Base-by-base conservation (phyloP, 1,140 invertebrate genomes). In the Caligus rogercresseyi region DNA sequence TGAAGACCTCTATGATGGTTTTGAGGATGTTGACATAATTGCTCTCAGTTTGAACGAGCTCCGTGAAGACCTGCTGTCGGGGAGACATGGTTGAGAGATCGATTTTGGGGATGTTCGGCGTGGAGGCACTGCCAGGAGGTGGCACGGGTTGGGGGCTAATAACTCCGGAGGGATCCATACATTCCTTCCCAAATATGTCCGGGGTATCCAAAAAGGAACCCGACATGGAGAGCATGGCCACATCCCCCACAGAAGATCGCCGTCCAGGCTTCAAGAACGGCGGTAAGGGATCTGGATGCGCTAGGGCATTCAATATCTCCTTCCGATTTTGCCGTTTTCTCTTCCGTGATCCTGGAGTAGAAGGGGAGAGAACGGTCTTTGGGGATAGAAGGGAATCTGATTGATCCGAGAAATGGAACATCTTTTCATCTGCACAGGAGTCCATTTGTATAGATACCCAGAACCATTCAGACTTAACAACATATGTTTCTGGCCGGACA, bases 401-500 rank as follows among this genome's bases (percentile, higher is more conserved):
- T 7, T 18, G 16, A 16, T 58, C 61, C 16, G 51, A n/a, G 69
- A 87, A 87, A 16, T 86, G 75, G 74, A 91, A 93, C 64, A 89
- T 82, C 68, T 82, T 83, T 72, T 96, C 92, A 69, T 87, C 82
- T 52, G 88, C 86, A 71, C 89, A 88, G 66, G 84, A 86, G 68
- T 91, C 86, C 76, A 95, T 93, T 74, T 97, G 91, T 58, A 98
- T 87, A 51, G 89, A 90, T 0, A 83, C 85, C 91, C 92, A 96
- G 75, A 98, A 97, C 93, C 93, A 97, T 75, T 95, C 87, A 18
- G 84, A 85, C 73, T 87, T 89, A 31, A 91, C 83, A 53, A 90
- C 77, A 69, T 83, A 80, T 16, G 69, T 67, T 55, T 67, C 52
- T 3, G 13, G 3, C 1, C 53, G 23, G 2, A 54, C 24, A 26